Conservation (phyloP, 2,888 invertebrate genomes). For the Clostera curtula region DNA sequence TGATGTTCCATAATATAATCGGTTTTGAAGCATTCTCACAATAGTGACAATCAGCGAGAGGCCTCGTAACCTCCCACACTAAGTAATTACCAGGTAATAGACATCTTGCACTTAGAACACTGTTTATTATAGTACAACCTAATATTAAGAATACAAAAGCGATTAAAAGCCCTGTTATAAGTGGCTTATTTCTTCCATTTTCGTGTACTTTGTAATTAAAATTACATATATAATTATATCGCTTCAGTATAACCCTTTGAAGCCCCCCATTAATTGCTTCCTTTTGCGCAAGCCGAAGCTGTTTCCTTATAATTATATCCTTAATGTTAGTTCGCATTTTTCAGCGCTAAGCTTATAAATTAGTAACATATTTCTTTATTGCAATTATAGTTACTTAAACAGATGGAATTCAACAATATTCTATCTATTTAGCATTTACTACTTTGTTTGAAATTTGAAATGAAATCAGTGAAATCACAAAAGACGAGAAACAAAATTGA, state of each 20-base stretch:
- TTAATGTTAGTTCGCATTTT: constrained; percentile 18
- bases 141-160: constrained; percentile 34
- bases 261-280: constrained; percentile 43
- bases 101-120: constrained; percentile 79
- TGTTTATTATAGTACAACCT: constrained; percentile 35
- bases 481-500: too few species aligned
- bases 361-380: too few species aligned
- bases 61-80: constrained; percentile 90
- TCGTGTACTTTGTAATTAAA: constrained; percentile 24
- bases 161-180: constrained; percentile 29
- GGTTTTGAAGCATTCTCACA: constrained; percentile 82
- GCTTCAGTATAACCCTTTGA: constrained; percentile 28
- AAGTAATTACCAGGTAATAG: constrained; percentile 88
- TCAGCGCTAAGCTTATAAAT: constrained; percentile 5
- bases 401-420: constrained; percentile 1
- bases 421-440: constrained; percentile 1
- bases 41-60: constrained; percentile 86
- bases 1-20: constrained; percentile 79
- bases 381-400: too few species aligned
- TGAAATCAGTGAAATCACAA: background rate
- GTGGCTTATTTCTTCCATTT: constrained; percentile 29
- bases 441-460: background rate
- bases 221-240: constrained; percentile 40
- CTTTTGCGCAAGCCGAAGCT: constrained; percentile 36
- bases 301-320: constrained; percentile 13